A percentile compares a stretch with the other conserved stretches of the same genome.
Evolutionary conservation across 2,113 vertebrate species (phyloP).

Genomic region (Phoxinus phoxinus): DNA sequence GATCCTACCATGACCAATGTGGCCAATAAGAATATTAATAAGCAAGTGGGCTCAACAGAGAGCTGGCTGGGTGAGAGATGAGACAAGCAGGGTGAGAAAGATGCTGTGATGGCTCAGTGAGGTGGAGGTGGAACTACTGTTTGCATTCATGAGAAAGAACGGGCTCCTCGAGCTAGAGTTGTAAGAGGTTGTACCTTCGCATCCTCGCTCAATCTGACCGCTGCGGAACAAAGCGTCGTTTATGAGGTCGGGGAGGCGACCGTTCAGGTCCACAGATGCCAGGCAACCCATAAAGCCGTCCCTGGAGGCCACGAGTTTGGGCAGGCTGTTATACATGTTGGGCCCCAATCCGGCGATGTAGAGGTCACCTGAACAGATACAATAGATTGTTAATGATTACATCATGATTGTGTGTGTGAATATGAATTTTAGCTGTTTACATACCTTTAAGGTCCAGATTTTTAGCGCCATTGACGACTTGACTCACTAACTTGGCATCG

Average conservation of each 20-base stretch:
- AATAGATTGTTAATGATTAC: not conserved
- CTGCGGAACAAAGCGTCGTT: constrained; percentile 93
- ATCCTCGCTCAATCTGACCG: constrained; percentile 97
- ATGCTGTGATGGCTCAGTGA: constrained; percentile 59
- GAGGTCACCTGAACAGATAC: constrained; percentile 83
- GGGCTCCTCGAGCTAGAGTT: constrained; percentile 67
- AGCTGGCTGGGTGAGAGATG: constrained; percentile 54
- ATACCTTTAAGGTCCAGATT: constrained; percentile 99
- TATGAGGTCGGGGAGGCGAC: constrained; percentile 94
- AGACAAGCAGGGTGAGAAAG: constrained; percentile 64
- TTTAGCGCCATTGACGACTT: constrained; percentile 97
- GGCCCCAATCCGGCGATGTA: constrained; percentile 95
- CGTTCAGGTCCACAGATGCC: constrained; percentile 96
- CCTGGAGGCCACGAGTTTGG: constrained; percentile 93
- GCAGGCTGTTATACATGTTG: constrained; percentile 93
- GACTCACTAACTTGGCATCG: constrained; percentile 89
- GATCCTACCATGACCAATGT: constrained; percentile 65
- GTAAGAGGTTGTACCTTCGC: constrained; percentile 89
- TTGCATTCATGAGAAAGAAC: constrained; percentile 77
- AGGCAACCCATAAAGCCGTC: constrained; percentile 98
- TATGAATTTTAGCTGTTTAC: not conserved
- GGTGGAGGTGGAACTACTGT: constrained; percentile 66
- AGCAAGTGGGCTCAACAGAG: constrained; percentile 53
- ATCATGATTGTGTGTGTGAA: not conserved
- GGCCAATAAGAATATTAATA: constrained; percentile 63